Percentiles rank a stretch among this genome's conserved stretches.
phyloP scores from a whole-genome alignment of 1,140 invertebrate species.

The Papilio helenus region DNA sequence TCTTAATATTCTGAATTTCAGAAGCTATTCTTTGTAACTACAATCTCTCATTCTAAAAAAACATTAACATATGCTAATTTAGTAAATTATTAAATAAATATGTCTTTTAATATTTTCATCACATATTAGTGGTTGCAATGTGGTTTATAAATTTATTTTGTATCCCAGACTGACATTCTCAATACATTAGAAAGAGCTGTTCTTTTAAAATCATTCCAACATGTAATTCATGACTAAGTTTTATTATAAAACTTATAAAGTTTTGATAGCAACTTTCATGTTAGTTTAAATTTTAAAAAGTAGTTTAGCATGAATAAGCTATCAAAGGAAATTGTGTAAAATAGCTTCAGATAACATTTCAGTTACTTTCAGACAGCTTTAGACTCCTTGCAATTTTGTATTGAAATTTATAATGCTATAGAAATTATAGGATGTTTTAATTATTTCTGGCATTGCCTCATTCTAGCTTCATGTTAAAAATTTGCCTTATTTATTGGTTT shows the following conservation, averaged over 20 bases:
- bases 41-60: neutral
- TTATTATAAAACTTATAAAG: too few relatives aligned
- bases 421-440: too few relatives aligned
- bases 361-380: too few relatives aligned
- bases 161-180: neutral
- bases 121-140: neutral
- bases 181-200: neutral
- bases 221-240: too few relatives aligned
- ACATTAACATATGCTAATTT: neutral
- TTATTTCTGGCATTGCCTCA: neutral
- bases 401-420: too few relatives aligned
- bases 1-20: neutral
- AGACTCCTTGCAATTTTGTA: neutral
- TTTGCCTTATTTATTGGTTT: neutral
- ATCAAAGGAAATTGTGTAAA: too few relatives aligned
- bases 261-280: too few relatives aligned
- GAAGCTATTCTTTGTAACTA: neutral
- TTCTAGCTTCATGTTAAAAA: neutral
- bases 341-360: too few relatives aligned
- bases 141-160: neutral
- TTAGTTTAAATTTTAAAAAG: too few relatives aligned
- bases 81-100: neutral
- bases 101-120: neutral
- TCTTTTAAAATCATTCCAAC: slow-evolving; percentile 32
- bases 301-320: too few relatives aligned